phyloP scores from a whole-genome alignment of 1,140 invertebrate species.

The Leptinotarsa defecta region DNA sequence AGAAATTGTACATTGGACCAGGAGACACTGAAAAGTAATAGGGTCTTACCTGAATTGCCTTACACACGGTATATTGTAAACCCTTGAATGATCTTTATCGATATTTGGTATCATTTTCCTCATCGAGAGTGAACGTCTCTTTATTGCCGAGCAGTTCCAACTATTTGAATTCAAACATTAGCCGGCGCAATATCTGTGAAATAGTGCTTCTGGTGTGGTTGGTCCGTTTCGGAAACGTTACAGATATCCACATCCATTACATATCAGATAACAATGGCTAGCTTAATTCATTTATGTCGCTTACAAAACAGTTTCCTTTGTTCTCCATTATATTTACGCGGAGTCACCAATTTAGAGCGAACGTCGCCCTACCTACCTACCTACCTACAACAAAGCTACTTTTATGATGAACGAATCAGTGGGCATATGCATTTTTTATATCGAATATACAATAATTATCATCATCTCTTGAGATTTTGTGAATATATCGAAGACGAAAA shows the following conservation, averaged over 20 bases:
- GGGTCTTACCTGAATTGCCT: too few species aligned
- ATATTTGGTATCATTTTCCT: background rate
- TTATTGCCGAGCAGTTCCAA: background rate
- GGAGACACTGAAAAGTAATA: too few species aligned
- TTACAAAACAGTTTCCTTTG: conserved; percentile 44
- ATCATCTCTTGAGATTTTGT: too few species aligned
- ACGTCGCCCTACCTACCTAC: background rate
- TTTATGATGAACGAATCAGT: background rate
- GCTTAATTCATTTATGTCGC: conserved; percentile 43
- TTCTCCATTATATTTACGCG: conserved; percentile 35
- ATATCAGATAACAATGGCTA: conserved; percentile 41
- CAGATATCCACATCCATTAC: conserved; percentile 43
- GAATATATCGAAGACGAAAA: too few species aligned
- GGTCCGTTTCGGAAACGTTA: conserved; percentile 33
- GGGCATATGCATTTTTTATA: too few species aligned
- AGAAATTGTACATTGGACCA: too few species aligned
- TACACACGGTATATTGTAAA: too few species aligned
- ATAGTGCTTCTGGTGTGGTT: conserved; percentile 31
- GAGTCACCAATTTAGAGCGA: conserved; percentile 32
- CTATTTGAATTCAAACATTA: conserved; percentile 24
- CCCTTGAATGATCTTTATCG: background rate
- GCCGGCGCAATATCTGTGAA: conserved; percentile 38
- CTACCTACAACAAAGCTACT: background rate
- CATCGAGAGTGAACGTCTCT: background rate
- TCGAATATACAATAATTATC: too few species aligned